A percentile compares a stretch with the other conserved stretches of the same genome.
phyloP scores from a whole-genome alignment of 2,797 vertebrate species.

The Pangasius sanitwongsei region DNA sequence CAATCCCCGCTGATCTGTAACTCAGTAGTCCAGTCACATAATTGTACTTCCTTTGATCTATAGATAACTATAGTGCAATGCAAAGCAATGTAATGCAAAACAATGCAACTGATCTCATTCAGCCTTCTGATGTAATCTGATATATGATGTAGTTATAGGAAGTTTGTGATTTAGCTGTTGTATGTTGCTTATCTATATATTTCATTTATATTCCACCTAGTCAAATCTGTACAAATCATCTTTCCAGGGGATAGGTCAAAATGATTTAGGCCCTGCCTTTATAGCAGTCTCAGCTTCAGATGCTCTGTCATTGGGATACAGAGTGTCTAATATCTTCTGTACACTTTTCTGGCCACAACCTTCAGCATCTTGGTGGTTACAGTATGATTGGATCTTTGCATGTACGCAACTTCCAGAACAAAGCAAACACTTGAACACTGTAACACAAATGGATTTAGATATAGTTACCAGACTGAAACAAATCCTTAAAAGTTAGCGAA shows the following conservation, averaged over 20 bases:
- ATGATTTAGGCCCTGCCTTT: not conserved
- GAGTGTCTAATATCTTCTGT: not conserved
- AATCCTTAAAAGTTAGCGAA: not conserved
- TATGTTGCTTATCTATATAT: too few species aligned
- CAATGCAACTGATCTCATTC: not conserved
- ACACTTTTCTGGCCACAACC: not conserved
- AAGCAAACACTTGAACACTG: not conserved
- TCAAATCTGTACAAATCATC: not conserved
- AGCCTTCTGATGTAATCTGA: not conserved
- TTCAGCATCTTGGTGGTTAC: not conserved
- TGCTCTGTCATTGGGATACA: not conserved
- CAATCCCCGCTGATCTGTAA: conserved; percentile 13
- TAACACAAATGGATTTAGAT: not conserved
- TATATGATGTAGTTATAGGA: not conserved
- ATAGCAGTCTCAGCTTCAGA: not conserved
- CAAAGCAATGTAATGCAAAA: not conserved
- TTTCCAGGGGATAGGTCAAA: not conserved
- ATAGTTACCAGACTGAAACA: not conserved
- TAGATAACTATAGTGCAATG: not conserved
- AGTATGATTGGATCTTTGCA: not conserved
- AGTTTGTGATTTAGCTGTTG: too few species aligned
- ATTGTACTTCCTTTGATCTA: conserved; percentile 17
- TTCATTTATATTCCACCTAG: not conserved
- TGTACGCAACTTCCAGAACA: not conserved
- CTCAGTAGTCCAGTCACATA: conserved; percentile 11